Conservation (phyloP, 1,140 invertebrate genomes). For the Doryteuthis pealeii region DNA sequence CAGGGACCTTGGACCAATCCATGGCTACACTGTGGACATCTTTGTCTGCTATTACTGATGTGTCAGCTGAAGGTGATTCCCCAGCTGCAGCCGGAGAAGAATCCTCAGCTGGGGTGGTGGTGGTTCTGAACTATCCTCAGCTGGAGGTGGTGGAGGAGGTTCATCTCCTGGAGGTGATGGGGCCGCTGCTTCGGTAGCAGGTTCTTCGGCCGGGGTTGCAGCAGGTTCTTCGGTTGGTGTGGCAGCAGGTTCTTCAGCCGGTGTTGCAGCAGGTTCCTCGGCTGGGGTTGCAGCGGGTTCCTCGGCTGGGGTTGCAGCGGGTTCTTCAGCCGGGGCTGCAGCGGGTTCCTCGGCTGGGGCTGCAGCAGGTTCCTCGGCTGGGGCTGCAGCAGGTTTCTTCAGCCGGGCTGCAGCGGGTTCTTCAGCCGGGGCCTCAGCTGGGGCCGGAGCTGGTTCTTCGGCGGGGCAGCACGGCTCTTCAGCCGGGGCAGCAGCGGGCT, state of each 20-base stretch:
- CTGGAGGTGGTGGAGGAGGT: not conserved
- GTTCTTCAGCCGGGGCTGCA: not conserved
- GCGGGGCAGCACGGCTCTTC: too few species aligned
- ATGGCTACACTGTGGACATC: not conserved
- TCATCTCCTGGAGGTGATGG: not conserved
- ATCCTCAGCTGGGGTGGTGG: constrained; percentile 12
- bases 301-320: not conserved
- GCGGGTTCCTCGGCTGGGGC: not conserved
- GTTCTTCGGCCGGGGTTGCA: not conserved
- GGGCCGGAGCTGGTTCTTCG: not conserved
- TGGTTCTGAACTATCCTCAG: constrained; percentile 12
- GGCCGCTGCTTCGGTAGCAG: not conserved
- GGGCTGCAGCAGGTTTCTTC: not conserved
- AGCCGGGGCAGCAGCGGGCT: not conserved
- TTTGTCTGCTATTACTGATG: not conserved
- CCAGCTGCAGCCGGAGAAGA: not conserved
- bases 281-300: not conserved
- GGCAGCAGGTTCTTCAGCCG: not conserved
- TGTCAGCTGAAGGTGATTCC: not conserved
- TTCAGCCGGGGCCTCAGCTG: not conserved
- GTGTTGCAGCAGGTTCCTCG: too few species aligned
- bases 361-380: not conserved
- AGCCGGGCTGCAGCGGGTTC: not conserved
- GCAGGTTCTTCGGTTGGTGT: too few species aligned
- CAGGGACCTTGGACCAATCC: constrained; percentile 21